Evolutionary conservation across 2,888 invertebrate species (phyloP), one percentile per base, ranked within the genome.

Genomic region (Hypolimnas misippus): DNA sequence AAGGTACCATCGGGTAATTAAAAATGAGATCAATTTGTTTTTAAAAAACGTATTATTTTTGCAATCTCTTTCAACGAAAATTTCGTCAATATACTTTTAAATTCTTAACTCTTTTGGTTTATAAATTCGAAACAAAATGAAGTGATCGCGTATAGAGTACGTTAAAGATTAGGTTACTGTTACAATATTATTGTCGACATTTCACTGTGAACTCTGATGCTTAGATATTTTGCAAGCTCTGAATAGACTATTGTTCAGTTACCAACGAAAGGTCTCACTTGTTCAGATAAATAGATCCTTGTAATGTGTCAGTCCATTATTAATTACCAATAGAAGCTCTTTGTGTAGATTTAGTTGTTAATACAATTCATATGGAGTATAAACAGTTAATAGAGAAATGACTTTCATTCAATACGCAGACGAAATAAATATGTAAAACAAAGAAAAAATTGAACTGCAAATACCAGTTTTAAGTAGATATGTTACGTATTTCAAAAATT

Each of bases 231-330:
- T 82, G 82, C 81, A 82, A 84, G 86, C 82, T 78, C 54, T 65
- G 83, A 88, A 89, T 84, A 77, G 79, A 70, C 82, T 76, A 89
- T 89, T 89, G 88, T 89, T 87, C 83, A 75, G 78, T 76, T 75
- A 76, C 76, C 81, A 81, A 84, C 83, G 84, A 83, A 86, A 84
- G 84, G 81, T 82, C 78, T 82, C 79, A 75, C 81, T 76, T 77
- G 76, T 78, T 77, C 77, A 78, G 79, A 84, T 85, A 83, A 82
- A 85, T 83, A 79, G 82, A 81, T 82, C 60, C 81, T 76, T 77
- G 73, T 79, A 77, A 79, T 65, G 78, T 78, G 81, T 79, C 76
- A 82, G 78, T 77, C 72, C 72, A 73, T 79, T 83, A 81, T 82
- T 81, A 77, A 79, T 82, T 70, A 60, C 42, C 50, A 14, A 63